Conservation (phyloP, 2,113 vertebrate species). For the Scytalopus superciliaris region DNA sequence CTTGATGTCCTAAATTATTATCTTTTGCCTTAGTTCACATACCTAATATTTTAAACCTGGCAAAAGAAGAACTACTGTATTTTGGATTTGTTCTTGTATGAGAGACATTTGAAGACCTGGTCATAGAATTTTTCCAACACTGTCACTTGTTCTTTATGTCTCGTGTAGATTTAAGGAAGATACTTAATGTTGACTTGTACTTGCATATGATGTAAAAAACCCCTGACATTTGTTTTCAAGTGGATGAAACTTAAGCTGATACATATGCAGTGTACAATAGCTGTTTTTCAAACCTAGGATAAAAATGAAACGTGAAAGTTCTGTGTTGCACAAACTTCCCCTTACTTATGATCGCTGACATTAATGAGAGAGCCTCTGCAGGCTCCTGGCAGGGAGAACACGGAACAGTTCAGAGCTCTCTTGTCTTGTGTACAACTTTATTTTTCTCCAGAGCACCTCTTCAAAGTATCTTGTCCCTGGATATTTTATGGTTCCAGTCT, state of each 20-base stretch:
- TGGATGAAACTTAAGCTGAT: background rate
- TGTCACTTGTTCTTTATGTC: background rate
- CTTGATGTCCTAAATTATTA: background rate
- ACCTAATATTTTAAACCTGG: background rate
- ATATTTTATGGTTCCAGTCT: background rate
- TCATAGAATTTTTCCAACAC: background rate
- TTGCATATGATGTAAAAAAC: background rate
- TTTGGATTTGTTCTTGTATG: background rate
- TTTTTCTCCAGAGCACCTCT: constrained; percentile 2
- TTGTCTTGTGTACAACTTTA: background rate
- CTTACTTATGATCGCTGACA: background rate
- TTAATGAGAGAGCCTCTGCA: background rate
- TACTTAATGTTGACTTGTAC: background rate
- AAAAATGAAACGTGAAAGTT: background rate
- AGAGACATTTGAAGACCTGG: background rate
- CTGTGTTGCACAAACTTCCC: background rate
- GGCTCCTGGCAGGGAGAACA: background rate
- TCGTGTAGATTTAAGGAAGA: background rate
- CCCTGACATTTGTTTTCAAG: background rate
- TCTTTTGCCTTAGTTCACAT: background rate
- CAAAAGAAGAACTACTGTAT: background rate
- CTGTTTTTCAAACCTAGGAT: background rate
- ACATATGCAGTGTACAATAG: background rate
- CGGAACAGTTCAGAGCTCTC: background rate
- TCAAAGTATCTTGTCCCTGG: background rate